These are phyloP conservation scores for Mercenaria mercenaria DNA, from an alignment of 1,140 invertebrate species.

Conservation along the genomic window DNA sequence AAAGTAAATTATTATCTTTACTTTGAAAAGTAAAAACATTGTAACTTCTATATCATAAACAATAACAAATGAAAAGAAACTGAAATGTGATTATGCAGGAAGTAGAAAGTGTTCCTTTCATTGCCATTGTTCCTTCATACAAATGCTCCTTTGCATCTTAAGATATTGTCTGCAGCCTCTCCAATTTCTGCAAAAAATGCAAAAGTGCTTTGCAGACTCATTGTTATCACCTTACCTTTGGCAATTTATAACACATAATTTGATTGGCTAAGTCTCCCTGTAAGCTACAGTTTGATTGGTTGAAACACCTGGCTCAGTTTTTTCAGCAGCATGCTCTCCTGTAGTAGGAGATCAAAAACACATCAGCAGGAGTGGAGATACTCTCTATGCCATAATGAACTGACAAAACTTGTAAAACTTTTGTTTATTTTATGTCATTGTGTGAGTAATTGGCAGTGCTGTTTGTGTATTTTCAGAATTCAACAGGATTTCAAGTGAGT, in stretches of 20 bases:
- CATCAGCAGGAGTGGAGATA: neutral
- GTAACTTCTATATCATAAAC: no score
- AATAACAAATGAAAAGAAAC: no score
- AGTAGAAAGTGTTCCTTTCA: no score
- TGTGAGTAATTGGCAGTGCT: neutral
- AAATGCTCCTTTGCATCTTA: neutral
- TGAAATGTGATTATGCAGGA: no score
- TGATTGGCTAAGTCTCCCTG: neutral
- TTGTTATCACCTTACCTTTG: slow-evolving; percentile 33
- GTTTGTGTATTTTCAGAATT: neutral
- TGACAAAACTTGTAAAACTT: slow-evolving; percentile 14
- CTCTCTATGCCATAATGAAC: neutral
- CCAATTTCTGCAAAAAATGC: slow-evolving; percentile 24
- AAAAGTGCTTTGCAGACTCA: neutral
- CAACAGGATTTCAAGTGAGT: neutral
- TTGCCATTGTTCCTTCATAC: neutral
- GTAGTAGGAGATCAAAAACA: neutral
- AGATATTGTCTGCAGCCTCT: neutral
- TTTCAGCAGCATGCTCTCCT: neutral
- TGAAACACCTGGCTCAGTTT: neutral
- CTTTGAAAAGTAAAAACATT: no score
- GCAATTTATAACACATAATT: neutral
- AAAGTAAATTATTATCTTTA: no score
- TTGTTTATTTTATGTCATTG: neutral
- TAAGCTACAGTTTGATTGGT: slow-evolving; percentile 7